Evolutionary conservation across 2,113 vertebrate species (phyloP), one percentile per base, ranked within the genome.

Genomic region (Silurus meridionalis): DNA sequence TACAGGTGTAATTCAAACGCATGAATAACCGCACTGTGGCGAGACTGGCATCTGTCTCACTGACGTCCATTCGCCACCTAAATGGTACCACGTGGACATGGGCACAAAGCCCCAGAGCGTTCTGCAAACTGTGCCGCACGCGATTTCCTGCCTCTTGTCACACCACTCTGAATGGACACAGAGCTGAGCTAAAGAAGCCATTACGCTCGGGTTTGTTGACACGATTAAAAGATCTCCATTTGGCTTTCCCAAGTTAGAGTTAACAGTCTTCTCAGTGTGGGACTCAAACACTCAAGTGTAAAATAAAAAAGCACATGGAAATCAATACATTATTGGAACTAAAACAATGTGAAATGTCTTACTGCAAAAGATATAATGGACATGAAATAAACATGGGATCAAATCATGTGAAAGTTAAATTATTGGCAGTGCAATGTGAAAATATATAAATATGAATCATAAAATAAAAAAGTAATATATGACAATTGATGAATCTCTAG

Each of bases 1-100:
- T 86, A 81, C 90, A 91, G 89, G 90, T 91, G 88, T 80, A 84
- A 91, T 91, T 87, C 83, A 89, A 84, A 89, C 85, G 84, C 86
- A 94, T 94, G 93, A 93, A 94, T 92, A 90, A 93, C 77, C 83
- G 88, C 89, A 92, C 89, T 93, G 91, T 94, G 90, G 91, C 61
- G 85, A 55, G 67, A 82, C 83, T 86, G 87, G 86, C 88, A 80
- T 84, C 79, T 83, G 77, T 69, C 77, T 84, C 72, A 28, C 80
- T 86, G 82, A 88, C 85, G 80, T 83, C 85, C 48, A 58, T 79
- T 25, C 55, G 17, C 5, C 55, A 82, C 69, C 81, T 61, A 85
- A 89, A 74, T 63, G 28, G 78, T 64, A 87, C 79, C 83, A 82
- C 64, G 75, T 78, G 80, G 84, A 63, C 19, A 53, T 80, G 79